Percentiles rank a stretch among this genome's conserved stretches.
phyloP scores from a whole-genome alignment of 2,113 vertebrate genomes.

The Numenius arquata region DNA sequence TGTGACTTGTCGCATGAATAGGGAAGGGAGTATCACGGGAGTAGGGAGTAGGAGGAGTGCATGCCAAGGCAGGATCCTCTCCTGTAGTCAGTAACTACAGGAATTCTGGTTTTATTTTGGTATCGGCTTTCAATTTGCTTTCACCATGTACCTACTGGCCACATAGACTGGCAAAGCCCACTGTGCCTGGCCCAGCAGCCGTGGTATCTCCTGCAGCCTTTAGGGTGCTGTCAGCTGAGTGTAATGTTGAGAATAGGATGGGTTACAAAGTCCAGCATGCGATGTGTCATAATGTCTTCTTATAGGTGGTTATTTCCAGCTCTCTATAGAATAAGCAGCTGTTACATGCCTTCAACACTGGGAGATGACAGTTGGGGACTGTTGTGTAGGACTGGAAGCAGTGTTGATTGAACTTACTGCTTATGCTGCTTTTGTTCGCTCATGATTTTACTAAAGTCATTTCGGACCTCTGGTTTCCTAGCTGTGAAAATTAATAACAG shows the following conservation, averaged over 20 bases:
- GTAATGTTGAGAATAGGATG: neutral
- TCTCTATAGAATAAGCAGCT: neutral
- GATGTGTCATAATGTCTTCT: rapidly evolving
- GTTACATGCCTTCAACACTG: neutral
- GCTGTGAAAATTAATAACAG: neutral
- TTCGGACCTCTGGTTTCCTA: neutral
- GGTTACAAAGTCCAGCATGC: rapidly evolving
- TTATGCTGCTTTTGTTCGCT: neutral
- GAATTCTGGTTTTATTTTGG: neutral
- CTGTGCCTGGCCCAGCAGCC: neutral
- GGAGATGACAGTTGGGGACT: rapidly evolving
- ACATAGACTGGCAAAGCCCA: neutral
- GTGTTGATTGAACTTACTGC: neutral
- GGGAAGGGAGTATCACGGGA: rapidly evolving
- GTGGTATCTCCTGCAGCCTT: neutral
- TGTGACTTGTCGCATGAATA: rapidly evolving
- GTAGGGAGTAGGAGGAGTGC: neutral
- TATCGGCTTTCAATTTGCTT: neutral
- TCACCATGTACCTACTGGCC: neutral
- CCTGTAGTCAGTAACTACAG: neutral
- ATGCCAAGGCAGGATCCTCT: neutral
- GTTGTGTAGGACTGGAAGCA: neutral
- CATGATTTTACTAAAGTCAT: neutral
- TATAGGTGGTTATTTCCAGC: neutral
- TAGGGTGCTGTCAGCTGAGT: too few relatives aligned